Evolutionary conservation across 2,888 invertebrate genomes (phyloP).

Genomic region (Acronicta psi): DNA sequence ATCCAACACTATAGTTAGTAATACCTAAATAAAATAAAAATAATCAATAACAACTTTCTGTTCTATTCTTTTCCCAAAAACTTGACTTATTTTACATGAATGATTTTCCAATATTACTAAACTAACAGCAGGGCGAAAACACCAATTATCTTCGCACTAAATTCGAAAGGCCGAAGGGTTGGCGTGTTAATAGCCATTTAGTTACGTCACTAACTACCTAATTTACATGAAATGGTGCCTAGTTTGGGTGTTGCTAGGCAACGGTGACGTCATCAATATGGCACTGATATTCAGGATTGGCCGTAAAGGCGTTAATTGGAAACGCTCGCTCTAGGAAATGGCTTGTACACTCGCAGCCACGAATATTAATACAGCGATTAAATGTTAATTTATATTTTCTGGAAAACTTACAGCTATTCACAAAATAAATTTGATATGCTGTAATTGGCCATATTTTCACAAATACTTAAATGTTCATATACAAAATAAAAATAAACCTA

Average conservation of each 20-base stretch:
- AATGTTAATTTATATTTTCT: not conserved
- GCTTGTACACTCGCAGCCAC: slow-evolving; percentile 34
- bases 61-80: not conserved
- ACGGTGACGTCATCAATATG: slow-evolving; percentile 53
- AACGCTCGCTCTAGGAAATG: slow-evolving; percentile 38
- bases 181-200: slow-evolving; percentile 36
- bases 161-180: slow-evolving; percentile 24
- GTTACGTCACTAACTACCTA: slow-evolving; percentile 44
- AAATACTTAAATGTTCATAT: too few relatives aligned
- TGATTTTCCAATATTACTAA: not conserved
- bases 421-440: too few relatives aligned
- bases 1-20: too few relatives aligned
- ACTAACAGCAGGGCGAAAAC: slow-evolving; percentile 6
- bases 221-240: slow-evolving; percentile 53
- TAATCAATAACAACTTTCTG: too few relatives aligned
- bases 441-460: too few relatives aligned
- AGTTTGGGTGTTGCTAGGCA: slow-evolving; percentile 56
- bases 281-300: slow-evolving; percentile 45
- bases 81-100: not conserved
- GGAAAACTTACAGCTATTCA: not conserved
- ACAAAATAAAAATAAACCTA: too few relatives aligned
- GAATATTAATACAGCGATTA: slow-evolving; percentile 3
- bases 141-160: slow-evolving; percentile 32
- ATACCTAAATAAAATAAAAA: too few relatives aligned
- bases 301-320: slow-evolving; percentile 62